A percentile compares a stretch with the other conserved stretches of the same genome.
These are phyloP conservation scores for Cinara cedri DNA, from an alignment of 2,888 invertebrate genomes.

Conservation along the genomic window DNA sequence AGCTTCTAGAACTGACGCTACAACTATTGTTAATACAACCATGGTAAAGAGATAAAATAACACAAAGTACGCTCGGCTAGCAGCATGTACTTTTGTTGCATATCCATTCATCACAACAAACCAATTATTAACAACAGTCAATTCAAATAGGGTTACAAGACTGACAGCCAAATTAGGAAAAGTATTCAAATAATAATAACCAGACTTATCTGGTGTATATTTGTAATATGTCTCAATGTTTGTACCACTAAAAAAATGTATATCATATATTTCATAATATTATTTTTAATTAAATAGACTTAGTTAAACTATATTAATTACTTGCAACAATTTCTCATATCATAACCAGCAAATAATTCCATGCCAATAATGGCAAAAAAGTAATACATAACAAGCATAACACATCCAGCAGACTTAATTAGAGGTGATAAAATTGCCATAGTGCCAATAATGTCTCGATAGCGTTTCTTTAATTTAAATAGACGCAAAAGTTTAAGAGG, in stretches of 20 bases:
- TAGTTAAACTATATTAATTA: slow-evolving; percentile 64
- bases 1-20: slow-evolving; percentile 86
- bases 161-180: slow-evolving; percentile 80
- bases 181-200: slow-evolving; percentile 87
- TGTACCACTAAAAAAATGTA: slow-evolving; percentile 70
- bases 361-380: slow-evolving; percentile 89
- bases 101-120: slow-evolving; percentile 90
- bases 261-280: slow-evolving; percentile 28
- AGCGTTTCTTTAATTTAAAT: slow-evolving; percentile 81
- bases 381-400: slow-evolving; percentile 84
- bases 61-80: slow-evolving; percentile 86
- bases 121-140: slow-evolving; percentile 93
- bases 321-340: slow-evolving; percentile 83
- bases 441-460: slow-evolving; percentile 83
- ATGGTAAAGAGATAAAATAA: slow-evolving; percentile 85
- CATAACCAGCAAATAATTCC: slow-evolving; percentile 80
- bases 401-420: slow-evolving; percentile 77
- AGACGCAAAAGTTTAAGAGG: slow-evolving; percentile 73
- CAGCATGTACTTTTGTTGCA: slow-evolving; percentile 73
- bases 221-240: slow-evolving; percentile 83
- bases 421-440: slow-evolving; percentile 80
- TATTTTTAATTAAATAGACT: not conserved
- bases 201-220: slow-evolving; percentile 70
- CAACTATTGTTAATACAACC: slow-evolving; percentile 89
- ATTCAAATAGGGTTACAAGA: slow-evolving; percentile 83